Evolutionary conservation across 92 coral and sea anemone species (phyloP), one percentile per base, ranked within the genome.

Genomic region (Siderastrea siderea): DNA sequence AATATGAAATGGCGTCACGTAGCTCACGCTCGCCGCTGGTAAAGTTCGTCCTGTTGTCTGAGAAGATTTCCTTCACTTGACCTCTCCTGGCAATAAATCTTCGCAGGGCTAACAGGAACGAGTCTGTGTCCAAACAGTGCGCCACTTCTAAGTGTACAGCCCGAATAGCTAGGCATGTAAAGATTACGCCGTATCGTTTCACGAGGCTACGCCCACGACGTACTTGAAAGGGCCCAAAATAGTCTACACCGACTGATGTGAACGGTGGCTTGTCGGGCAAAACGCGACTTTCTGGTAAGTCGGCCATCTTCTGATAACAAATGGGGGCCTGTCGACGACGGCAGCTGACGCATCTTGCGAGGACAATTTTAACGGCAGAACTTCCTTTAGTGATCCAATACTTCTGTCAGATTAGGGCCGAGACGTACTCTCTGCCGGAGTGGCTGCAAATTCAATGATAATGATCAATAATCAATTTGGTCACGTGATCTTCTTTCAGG

Each of bases 131-230:
- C 16, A 86, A 38, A 43, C 73, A 26, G 67, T 54, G 50, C 4
- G 90, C 90, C 7, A 86, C 78, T 68, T 86, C 85, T 3, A 78
- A 66, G 5, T 77, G 90, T 9, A 86, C 66, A 5, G 85, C 79
- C 5, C 78, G 78, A 57, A 68, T 53, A 7, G 59, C 57, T 17
- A 78, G 47, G 69, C 90, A 78, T 6, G 84, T 86, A n/a, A 86
- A 86, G 13, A 78, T 48, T 13, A 78, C 85, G 1, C 84, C 69
- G 53, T 74, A 84, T 50, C 82, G 44, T 57, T 75, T 75, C 4
- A 75, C 88, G 9, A 53, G 60, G 12, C 65, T 50, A 14, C 82
- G 54, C 12, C 83, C 75, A 47, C 47, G 75, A 14, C 44, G 54
- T 14, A 84, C 83, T 61, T 61, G 65, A 8, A 75, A 84, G 16